Conservation (phyloP, 2,888 invertebrate genomes). For the Adineta ricciae region DNA sequence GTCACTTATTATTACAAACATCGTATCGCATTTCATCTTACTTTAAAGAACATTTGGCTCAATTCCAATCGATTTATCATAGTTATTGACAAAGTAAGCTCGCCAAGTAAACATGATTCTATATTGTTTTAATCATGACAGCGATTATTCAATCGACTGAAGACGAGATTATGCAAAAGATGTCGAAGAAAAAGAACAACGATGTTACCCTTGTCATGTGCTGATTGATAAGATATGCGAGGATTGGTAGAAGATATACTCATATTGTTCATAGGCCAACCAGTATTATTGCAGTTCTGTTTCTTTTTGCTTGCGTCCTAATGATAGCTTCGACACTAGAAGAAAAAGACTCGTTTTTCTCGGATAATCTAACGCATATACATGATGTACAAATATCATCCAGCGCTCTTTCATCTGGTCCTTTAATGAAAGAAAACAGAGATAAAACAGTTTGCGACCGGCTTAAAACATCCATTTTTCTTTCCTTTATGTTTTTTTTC, state of each 20-base stretch:
- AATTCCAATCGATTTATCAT: no score
- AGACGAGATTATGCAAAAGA: not conserved
- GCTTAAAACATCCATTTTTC: not conserved
- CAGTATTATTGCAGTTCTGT: not conserved
- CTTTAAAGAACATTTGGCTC: no score
- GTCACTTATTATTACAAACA: no score
- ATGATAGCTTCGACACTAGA: not conserved
- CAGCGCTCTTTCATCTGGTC: not conserved
- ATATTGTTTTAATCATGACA: no score
- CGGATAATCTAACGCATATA: not conserved
- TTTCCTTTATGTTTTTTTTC: not conserved
- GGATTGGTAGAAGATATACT: not conserved
- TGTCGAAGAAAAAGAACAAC: not conserved
- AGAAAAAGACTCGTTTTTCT: not conserved
- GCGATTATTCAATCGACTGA: no score
- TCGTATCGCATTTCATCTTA: no score
- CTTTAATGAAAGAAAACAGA: not conserved
- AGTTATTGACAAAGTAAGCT: no score
- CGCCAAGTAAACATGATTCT: no score
- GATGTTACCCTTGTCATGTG: not conserved
- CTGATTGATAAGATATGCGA: no score
- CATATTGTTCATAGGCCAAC: not conserved
- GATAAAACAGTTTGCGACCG: not conserved
- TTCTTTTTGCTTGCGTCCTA: not conserved
- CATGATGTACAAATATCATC: no score